Conservation (phyloP, 2,113 vertebrate genomes). For the Lycaon pictus region DNA sequence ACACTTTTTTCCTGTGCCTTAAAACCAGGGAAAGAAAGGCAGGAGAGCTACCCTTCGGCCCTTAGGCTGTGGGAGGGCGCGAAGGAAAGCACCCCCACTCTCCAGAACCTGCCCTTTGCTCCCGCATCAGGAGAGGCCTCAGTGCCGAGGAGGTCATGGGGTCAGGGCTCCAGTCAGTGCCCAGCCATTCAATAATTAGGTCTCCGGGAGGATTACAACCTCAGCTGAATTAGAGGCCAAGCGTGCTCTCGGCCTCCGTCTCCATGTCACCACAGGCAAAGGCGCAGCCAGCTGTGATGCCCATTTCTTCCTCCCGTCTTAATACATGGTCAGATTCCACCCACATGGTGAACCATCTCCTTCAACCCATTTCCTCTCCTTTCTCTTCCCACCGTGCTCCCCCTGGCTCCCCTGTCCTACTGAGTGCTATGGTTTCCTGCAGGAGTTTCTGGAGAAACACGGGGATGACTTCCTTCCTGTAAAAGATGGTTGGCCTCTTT, state of each 20-base stretch:
- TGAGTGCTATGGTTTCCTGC: background rate
- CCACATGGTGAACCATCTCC: background rate
- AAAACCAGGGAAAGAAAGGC: background rate
- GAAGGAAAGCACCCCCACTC: background rate
- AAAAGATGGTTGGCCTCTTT: background rate
- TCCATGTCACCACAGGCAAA: background rate
- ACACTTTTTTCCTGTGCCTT: background rate
- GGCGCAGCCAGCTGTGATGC: background rate
- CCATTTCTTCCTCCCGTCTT: background rate
- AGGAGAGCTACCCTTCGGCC: no score
- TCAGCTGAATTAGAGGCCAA: background rate
- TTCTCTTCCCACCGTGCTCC: background rate
- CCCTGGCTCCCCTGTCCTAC: background rate
- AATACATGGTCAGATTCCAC: accelerated
- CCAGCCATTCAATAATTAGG: no score
- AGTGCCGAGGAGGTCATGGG: background rate
- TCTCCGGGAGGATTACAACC: background rate
- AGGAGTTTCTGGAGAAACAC: background rate
- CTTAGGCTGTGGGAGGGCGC: background rate
- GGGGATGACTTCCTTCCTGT: no score
- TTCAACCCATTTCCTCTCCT: background rate
- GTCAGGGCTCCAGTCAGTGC: accelerated
- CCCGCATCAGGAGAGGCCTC: background rate
- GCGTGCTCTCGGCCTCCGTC: no score
- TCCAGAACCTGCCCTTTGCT: background rate